Conservation (phyloP, 2,888 invertebrate genomes). For the Plagodis dolabraria region DNA sequence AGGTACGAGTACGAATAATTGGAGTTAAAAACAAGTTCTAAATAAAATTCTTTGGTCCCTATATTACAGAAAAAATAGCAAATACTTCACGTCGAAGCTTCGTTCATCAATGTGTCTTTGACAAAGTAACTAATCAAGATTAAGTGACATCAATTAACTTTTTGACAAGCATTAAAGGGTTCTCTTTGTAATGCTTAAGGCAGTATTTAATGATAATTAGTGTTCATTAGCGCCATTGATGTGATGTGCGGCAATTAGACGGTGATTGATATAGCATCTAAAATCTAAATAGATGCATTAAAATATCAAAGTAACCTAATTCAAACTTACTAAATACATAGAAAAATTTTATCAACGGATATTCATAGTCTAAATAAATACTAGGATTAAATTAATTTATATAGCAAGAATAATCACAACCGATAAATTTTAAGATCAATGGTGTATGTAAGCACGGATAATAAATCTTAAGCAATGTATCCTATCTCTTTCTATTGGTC, state of each 20-base stretch:
- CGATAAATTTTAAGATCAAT: conserved; percentile 36
- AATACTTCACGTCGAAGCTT: neutral
- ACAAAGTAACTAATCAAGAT: no score
- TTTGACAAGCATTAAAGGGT: no score
- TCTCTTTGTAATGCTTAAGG: no score
- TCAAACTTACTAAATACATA: conserved; percentile 8
- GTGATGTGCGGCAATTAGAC: no score
- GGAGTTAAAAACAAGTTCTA: conserved; percentile 14
- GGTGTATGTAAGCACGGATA: neutral
- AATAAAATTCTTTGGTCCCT: conserved; percentile 36
- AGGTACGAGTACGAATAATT: conserved; percentile 24
- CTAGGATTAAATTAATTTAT: conserved; percentile 30
- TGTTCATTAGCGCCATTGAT: no score
- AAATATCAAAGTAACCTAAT: no score
- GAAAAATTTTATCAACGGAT: neutral
- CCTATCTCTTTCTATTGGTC: no score
- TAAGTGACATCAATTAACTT: no score
- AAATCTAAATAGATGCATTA: neutral
- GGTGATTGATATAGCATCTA: neutral
- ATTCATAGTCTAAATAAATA: conserved; percentile 23
- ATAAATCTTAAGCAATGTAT: no score
- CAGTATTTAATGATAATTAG: no score
- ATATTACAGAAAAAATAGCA: conserved; percentile 17
- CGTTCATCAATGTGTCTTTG: no score
- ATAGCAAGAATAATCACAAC: conserved; percentile 47